Evolutionary conservation across 1,140 invertebrate genomes (phyloP), one percentile per base, ranked within the genome.

Genomic region (Fopius arisanus): DNA sequence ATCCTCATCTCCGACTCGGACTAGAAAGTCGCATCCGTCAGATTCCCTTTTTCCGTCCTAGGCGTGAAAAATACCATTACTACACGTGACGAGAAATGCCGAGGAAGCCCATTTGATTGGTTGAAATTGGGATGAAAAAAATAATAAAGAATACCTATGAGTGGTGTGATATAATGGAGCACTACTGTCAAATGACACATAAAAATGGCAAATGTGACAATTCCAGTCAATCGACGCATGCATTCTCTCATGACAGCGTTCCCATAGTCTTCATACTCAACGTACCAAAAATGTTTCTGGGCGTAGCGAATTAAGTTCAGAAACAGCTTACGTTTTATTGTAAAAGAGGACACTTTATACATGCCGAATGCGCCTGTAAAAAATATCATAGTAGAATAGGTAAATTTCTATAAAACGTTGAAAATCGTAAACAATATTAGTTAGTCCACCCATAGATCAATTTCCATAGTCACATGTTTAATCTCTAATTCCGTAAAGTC

Each of bases 201-300:
- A 12, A 59, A 26, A 23, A 59, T 14, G 1, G 54, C 23, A 59
- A 59, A 59, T 59, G 19, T 59, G 0, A 59, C 23, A 2, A 59
- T 59, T 26, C 10, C 10, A 6, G 19, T 28, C 2, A n/a, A 59
- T 26, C 54, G 19, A 7, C 3, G 0, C 54, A 59, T 59, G 14
- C 54, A 59, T 21, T 72, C 48, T 0, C 70, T 10, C 16, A 77
- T 28, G 19, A 79, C 68, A 21, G 62, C 31, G 1, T n/a, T 9
- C 19, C 72, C 74, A 41, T 70, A 12, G 40, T 14, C 26, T n/a
- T 74, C 43, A 54, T 78, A 77, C 7, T 74, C 31, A 1, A 63
- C 19, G n/a, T 72, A 41, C 78, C 78, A 81, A 33, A 81, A 80
- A 10, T 78, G 63, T 4, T 9, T 63, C 10, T 80, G 74, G 1